Base-by-base conservation (phyloP, 1,140 invertebrate genomes). In the Panagrolaimus sp. region DNA sequence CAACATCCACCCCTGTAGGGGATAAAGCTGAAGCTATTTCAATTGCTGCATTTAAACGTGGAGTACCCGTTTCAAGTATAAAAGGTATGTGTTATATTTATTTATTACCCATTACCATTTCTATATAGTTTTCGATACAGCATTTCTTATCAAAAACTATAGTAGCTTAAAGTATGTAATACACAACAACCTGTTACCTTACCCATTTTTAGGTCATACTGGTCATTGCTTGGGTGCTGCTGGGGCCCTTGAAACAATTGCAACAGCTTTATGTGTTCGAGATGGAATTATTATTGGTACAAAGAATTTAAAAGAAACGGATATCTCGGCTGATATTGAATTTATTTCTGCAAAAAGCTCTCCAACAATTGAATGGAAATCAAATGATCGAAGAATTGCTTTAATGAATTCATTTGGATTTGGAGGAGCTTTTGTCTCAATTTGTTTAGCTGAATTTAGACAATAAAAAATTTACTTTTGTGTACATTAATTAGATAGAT, bases 321-420 rank as follows among this genome's bases (percentile, higher is more conserved):
- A 76, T 32, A 69, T 76, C 21, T 43, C 72, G 9, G 71, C 64
- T 6, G 43, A 71, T 46, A 9, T 76, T 15, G 64, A 76, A 6
- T 38, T 76, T 28, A 26, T 76, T 21, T n/a, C 7, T 44, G 7
- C 32, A 38, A 38, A 38, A 38, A 38, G 7, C 7, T 43, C 72
- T 64, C 3, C 28, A n/a, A 58, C 12, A 6, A 65, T 38, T n/a
- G 45, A 62, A 17, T 68, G 66, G 69, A 77, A 74, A 78, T 87
- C 90, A 81, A 86, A 93, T 74, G 62, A 65, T 17, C 14, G 69
- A 21, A 68, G 66, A 46, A 64, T 77, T 10, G 93, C 92, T n/a
- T 83, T 98, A 52, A 96, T 94, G 85, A 98, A 98, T 86, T 94
- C 94, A 14, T 98, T 98, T 88, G 96, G 95, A 6, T 98, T 98